These are phyloP conservation scores for Leptinotarsa peninsularis DNA, from an alignment of 2,888 invertebrate genomes.

Conservation along the genomic window DNA sequence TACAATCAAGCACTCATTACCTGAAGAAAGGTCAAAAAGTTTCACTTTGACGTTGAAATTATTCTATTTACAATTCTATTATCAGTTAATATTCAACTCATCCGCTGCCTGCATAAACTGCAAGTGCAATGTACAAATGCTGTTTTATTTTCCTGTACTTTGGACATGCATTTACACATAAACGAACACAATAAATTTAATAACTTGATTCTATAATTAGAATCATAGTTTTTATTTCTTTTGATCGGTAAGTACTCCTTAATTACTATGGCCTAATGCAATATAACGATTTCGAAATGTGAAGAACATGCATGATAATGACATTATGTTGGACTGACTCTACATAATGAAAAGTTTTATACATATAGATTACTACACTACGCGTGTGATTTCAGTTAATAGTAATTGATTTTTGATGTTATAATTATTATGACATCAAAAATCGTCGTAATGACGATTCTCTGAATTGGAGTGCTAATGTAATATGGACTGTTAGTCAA, in stretches of 20 bases:
- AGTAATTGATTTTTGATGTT: too few species aligned
- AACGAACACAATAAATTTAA: slow-evolving; percentile 44
- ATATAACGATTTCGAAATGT: slow-evolving; percentile 35
- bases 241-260: slow-evolving; percentile 1
- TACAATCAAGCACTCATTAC: neutral
- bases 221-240: slow-evolving; percentile 32
- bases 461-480: too few species aligned
- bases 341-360: too few species aligned
- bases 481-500: too few species aligned
- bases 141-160: slow-evolving; percentile 49
- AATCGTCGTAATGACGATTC: too few species aligned
- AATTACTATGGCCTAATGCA: slow-evolving; percentile 27
- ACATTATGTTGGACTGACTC: slow-evolving; percentile 22
- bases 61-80: neutral
- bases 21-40: neutral
- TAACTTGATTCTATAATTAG: slow-evolving; percentile 41
- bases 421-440: too few species aligned
- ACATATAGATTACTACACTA: too few species aligned
- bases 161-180: slow-evolving; percentile 52
- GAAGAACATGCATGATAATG: slow-evolving; percentile 35
- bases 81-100: neutral
- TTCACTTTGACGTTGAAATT: neutral
- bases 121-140: slow-evolving; percentile 22
- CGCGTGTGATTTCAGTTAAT: too few species aligned
- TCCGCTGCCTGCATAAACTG: neutral